Conservation (phyloP, 1,140 invertebrate species). For the Stegodyphus dumicola region DNA sequence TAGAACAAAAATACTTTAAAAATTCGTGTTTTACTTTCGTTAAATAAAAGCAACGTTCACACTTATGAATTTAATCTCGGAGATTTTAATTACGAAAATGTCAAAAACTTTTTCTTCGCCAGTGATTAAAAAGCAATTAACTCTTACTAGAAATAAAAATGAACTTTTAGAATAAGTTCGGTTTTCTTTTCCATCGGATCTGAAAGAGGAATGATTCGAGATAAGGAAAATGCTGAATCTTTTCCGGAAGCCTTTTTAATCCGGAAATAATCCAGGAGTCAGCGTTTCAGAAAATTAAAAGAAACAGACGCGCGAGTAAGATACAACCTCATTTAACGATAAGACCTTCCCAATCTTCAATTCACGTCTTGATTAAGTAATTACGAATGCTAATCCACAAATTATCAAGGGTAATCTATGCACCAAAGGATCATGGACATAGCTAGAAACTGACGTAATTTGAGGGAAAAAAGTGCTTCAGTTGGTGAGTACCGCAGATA, state of each 20-base stretch:
- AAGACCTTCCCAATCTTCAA: background rate
- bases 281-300: slow-evolving; percentile 54
- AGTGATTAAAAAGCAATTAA: slow-evolving; percentile 60
- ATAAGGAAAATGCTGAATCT: background rate
- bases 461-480: no score
- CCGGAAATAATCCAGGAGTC: slow-evolving; percentile 54
- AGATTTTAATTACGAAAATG: slow-evolving; percentile 52
- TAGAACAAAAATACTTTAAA: background rate
- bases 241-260: slow-evolving; percentile 47
- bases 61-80: slow-evolving; percentile 56
- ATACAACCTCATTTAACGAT: background rate
- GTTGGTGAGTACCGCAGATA: no score
- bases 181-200: slow-evolving; percentile 4
- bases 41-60: slow-evolving; percentile 29
- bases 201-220: slow-evolving; percentile 23
- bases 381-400: slow-evolving; percentile 46
- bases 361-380: slow-evolving; percentile 25
- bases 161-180: slow-evolving; percentile 50
- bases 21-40: slow-evolving; percentile 40
- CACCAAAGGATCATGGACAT: background rate
- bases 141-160: slow-evolving; percentile 51
- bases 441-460: background rate
- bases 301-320: background rate
- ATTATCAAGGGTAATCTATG: background rate
- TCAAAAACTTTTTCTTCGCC: slow-evolving; percentile 47